Base-by-base conservation (phyloP, 2,113 vertebrate species). In the Galemys pyrenaicus region DNA sequence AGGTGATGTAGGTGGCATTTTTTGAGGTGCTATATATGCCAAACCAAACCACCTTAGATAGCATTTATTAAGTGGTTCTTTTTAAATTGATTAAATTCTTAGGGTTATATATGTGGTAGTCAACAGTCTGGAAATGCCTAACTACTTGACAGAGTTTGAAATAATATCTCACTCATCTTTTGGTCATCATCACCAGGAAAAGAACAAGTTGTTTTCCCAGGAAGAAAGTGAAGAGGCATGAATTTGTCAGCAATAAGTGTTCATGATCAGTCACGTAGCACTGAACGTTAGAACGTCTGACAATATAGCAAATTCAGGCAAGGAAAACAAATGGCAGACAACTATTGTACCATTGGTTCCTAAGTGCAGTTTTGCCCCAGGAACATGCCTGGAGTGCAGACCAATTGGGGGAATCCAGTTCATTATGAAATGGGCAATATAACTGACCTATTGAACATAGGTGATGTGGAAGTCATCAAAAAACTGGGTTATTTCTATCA, bases 151-250 rank as follows among this genome's bases (percentile, higher is more conserved):
- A 93, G n/a, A 94, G 4, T 58, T 37, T 85, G n/a, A 78, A 54
- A 19, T 41, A 67, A 88, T 30, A 79, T 32, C 37, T 86, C 75
- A 54, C 20, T 87, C 44, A n/a, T 51, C 17, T 86, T 64, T 56
- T 56, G 5, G 5, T 77, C 30, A 39, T 22, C 64, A 32, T 87
- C 56, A 78, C 51, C 37, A 44, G 67, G 20, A 41, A 19, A 51
- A 74, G 44, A 86, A 91, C 8, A 71, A 46, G n/a, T 79, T 68
- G 41, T 91, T 95, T 87, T 85, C 54, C 20, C 51, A 85, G 20
- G 30, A 95, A 58, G 51, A 82, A 87, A 65, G 16, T 75, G 41
- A 89, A 89, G 41, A 86, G 32, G 46, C 91, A 12, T 46, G 37
- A 85, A 20, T 83, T n/a, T 93, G 28, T 82, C 78, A 54, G 22